Percentiles rank a stretch among this genome's conserved stretches.
These are phyloP conservation scores for Chloroclystis v-ata DNA, from an alignment of 2,888 invertebrate species.

Conservation along the genomic window DNA sequence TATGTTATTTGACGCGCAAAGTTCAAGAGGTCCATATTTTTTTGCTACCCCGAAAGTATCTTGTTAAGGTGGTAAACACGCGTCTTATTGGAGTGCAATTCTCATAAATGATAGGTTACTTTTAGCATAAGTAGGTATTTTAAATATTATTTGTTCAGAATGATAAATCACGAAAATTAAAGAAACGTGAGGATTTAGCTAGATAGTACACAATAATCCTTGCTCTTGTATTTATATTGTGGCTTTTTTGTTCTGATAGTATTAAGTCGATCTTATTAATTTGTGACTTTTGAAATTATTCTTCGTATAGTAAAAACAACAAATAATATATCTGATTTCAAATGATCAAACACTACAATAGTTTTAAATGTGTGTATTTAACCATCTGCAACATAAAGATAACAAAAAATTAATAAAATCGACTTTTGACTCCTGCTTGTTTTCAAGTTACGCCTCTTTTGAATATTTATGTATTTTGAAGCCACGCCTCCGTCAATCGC, in stretches of 20 bases:
- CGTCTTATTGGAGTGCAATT: slow-evolving; percentile 23
- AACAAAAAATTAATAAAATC: slow-evolving; percentile 3
- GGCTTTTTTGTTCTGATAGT: slow-evolving; percentile 1
- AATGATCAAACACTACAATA: too few species aligned
- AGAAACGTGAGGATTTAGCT: slow-evolving; percentile 19
- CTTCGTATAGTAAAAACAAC: too few species aligned
- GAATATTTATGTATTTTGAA: neutral
- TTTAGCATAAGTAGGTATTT: slow-evolving; percentile 22
- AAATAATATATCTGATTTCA: too few species aligned
- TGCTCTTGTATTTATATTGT: slow-evolving; percentile 5
- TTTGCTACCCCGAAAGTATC: slow-evolving; percentile 50
- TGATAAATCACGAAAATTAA: slow-evolving; percentile 15
- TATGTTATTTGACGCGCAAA: slow-evolving; percentile 47
- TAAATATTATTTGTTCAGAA: slow-evolving; percentile 19
- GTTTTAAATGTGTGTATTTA: neutral
- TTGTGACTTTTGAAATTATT: neutral
- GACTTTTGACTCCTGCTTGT: slow-evolving; percentile 3
- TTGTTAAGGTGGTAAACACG: slow-evolving; percentile 31
- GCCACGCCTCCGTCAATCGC: slow-evolving; percentile 9
- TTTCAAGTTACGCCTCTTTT: neutral
- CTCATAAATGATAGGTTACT: slow-evolving; percentile 23
- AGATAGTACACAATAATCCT: slow-evolving; percentile 13
- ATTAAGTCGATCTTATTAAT: slow-evolving; percentile 14
- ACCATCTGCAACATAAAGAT: too few species aligned
- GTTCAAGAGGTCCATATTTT: slow-evolving; percentile 34